Evolutionary conservation across 64 coral and sea anemone genomes (phyloP).

Genomic region (Catalaphyllia jardinei): DNA sequence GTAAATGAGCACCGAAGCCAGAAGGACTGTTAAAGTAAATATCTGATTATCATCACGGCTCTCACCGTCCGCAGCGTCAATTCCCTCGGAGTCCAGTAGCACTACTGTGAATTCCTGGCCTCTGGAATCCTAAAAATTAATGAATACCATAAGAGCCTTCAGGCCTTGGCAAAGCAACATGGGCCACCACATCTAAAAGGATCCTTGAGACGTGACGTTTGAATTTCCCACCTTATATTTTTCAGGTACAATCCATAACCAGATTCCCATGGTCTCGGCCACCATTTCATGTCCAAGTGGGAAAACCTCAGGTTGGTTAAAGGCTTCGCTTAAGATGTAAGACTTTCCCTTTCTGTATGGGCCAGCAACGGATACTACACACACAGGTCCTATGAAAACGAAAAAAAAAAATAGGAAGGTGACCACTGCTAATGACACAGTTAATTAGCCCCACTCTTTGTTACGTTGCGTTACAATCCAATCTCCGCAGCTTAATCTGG

Average conservation of each 20-base stretch:
- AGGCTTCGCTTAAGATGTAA: conserved; percentile 33
- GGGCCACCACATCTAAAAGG: neutral
- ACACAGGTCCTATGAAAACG: conserved; percentile 37
- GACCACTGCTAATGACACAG: neutral
- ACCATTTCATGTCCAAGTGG: conserved; percentile 41
- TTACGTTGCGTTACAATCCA: neutral
- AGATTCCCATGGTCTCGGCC: conserved; percentile 70
- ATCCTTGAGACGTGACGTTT: neutral
- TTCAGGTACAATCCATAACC: conserved; percentile 46
- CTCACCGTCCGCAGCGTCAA: conserved; percentile 18
- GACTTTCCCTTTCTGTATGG: conserved; percentile 57
- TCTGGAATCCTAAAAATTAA: conserved; percentile 3
- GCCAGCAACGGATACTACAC: conserved; percentile 38
- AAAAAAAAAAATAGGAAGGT: too few relatives aligned
- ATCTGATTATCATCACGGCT: conserved; percentile 39
- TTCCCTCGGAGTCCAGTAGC: conserved; percentile 49
- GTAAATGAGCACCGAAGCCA: conserved; percentile 49
- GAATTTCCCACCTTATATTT: conserved; percentile 19
- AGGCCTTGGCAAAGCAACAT: too few relatives aligned
- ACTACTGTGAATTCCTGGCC: conserved; percentile 52
- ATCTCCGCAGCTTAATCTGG: too few relatives aligned
- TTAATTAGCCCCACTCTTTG: neutral
- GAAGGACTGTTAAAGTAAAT: conserved; percentile 51
- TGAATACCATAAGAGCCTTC: neutral
- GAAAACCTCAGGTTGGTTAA: conserved; percentile 42